Conservation (phyloP, 2,888 invertebrate genomes). For the Muschampia plurimacula region DNA sequence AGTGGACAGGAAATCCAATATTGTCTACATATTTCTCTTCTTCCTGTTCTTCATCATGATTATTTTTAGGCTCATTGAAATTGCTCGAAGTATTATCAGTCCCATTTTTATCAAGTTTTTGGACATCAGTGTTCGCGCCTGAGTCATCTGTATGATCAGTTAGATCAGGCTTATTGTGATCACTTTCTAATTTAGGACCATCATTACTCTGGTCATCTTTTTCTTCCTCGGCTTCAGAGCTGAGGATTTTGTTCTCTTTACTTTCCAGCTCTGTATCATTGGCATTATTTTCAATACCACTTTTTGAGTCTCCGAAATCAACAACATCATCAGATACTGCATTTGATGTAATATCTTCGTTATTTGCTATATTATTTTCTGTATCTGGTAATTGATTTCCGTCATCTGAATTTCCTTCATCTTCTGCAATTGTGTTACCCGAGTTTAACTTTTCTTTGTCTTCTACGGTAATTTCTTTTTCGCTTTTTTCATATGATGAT, state of each 20-base stretch:
- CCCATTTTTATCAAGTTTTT: not conserved
- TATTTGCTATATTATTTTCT: not conserved
- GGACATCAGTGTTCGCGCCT: not conserved
- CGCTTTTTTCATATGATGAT: not conserved
- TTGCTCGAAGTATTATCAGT: not conserved
- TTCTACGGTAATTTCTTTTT: not conserved
- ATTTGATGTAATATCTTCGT: not conserved
- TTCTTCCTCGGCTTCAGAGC: not conserved
- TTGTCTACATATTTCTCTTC: slow-evolving; percentile 4
- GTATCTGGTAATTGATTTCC: not conserved
- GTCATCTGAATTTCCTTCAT: not conserved
- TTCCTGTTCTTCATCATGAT: slow-evolving; percentile 7
- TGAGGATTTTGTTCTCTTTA: not conserved
- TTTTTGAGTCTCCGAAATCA: not conserved
- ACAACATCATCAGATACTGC: not conserved
- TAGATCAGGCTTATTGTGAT: not conserved
- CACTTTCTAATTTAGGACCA: no score
- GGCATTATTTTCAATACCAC: not conserved
- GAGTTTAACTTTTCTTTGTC: not conserved
- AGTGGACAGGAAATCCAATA: slow-evolving; percentile 15
- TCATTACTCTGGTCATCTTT: not conserved
- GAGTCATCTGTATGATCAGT: not conserved
- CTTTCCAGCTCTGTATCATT: not conserved
- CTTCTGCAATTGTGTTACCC: not conserved
- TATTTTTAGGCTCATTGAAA: not conserved